Percentiles rank a stretch among this genome's conserved stretches.
Evolutionary conservation across 2,888 invertebrate species (phyloP).

Genomic region (Chymomyza amoena): DNA sequence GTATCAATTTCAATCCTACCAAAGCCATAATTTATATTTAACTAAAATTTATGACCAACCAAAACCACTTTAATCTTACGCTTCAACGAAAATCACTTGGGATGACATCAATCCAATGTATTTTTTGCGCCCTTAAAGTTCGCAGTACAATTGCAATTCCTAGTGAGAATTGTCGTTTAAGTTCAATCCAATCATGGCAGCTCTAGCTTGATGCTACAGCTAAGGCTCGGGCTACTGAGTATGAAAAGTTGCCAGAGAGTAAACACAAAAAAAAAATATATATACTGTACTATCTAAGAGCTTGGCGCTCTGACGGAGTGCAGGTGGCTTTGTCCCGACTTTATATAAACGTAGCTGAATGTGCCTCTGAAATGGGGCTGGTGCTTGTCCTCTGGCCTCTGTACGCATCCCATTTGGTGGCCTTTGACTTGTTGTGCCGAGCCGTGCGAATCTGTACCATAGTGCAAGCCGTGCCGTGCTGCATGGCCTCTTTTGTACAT

Average conservation of each 20-base stretch:
- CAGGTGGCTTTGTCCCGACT: slow-evolving; percentile 4
- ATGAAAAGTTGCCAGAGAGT: background rate
- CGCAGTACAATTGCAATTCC: background rate
- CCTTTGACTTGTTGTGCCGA: background rate
- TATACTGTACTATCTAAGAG: background rate
- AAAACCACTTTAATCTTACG: too few relatives aligned
- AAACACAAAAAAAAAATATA: background rate
- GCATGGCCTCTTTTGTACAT: slow-evolving; percentile 38
- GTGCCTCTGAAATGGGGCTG: background rate
- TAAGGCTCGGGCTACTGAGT: background rate
- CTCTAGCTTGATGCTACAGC: too few relatives aligned
- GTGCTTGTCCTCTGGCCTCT: background rate
- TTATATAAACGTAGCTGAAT: background rate
- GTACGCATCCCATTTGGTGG: background rate
- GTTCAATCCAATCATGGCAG: background rate
- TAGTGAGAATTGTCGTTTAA: background rate
- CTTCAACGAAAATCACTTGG: background rate
- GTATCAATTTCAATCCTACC: too few relatives aligned
- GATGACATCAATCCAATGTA: background rate
- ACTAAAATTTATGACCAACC: too few relatives aligned
- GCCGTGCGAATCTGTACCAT: background rate
- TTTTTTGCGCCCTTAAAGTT: background rate
- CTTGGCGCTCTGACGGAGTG: slow-evolving; percentile 13
- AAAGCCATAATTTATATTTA: too few relatives aligned
- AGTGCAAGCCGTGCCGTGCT: background rate